phyloP scores from a whole-genome alignment of 2,113 vertebrate species.

The Capra hircus region DNA sequence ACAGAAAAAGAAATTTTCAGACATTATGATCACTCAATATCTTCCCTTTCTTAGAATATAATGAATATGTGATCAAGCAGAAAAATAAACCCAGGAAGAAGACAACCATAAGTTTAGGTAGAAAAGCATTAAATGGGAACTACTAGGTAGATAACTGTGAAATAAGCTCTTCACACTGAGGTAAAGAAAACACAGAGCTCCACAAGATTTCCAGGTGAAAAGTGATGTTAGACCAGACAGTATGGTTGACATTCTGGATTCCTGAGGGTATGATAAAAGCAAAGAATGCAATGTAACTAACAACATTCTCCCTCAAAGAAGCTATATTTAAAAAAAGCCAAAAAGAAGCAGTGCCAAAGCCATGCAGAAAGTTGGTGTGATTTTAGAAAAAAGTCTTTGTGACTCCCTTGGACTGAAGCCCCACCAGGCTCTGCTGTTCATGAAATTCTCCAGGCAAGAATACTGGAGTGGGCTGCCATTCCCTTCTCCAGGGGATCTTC shows the following conservation, averaged over 20 bases:
- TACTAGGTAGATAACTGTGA: neutral
- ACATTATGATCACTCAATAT: neutral
- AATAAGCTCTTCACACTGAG: neutral
- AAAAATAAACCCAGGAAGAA: constrained; percentile 8
- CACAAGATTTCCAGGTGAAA: neutral
- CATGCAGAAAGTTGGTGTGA: neutral
- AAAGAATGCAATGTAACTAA: neutral
- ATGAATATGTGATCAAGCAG: neutral
- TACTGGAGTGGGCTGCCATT: neutral
- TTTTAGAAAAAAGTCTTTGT: neutral
- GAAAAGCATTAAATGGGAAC: neutral
- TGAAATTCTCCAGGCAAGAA: neutral
- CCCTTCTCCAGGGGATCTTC: neutral
- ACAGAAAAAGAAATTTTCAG: constrained; percentile 5
- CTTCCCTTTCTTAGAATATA: neutral
- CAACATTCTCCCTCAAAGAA: neutral
- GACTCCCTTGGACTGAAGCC: neutral
- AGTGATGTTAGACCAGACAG: neutral
- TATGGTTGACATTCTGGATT: neutral
- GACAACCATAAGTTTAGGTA: neutral
- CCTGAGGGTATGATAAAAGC: neutral
- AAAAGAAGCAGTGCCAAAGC: neutral
- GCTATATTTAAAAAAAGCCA: neutral
- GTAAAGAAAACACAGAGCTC: neutral
- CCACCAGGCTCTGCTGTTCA: neutral